phyloP scores from a whole-genome alignment of 2,888 invertebrate species.

The Charanyca ferruginea region DNA sequence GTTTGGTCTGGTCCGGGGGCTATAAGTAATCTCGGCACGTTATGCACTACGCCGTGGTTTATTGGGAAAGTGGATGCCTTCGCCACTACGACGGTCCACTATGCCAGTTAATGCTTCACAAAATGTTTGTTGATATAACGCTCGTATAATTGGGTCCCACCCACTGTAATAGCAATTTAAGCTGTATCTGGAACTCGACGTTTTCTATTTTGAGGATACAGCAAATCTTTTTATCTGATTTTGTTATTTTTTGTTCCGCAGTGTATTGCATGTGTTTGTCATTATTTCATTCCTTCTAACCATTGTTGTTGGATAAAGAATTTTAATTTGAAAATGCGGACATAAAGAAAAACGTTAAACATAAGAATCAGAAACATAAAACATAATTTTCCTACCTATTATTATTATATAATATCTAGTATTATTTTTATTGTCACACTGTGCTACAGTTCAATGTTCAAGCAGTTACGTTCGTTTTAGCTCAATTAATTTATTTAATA shows the following conservation, averaged over 20 bases:
- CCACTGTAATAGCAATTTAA: constrained; percentile 7
- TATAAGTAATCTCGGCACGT: constrained; percentile 88
- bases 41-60: constrained; percentile 85
- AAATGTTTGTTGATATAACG: constrained; percentile 67
- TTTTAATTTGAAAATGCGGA: constrained; percentile 27
- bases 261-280: constrained; percentile 18
- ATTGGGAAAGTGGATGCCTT: constrained; percentile 84
- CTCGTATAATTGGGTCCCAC: constrained; percentile 51
- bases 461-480: constrained; percentile 81
- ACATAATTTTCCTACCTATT: not conserved
- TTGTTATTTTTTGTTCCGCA: constrained; percentile 10
- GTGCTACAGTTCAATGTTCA: constrained; percentile 75
- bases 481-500: constrained; percentile 89
- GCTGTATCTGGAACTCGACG: constrained; percentile 22
- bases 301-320: constrained; percentile 33
- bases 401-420: too few species aligned
- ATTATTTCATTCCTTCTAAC: constrained; percentile 29
- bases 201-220: constrained; percentile 20
- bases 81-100: constrained; percentile 57
- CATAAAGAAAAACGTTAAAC: constrained; percentile 5
- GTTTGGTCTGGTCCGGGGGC: constrained; percentile 84
- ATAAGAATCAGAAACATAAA: not conserved
- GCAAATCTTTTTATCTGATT: constrained; percentile 8
- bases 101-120: constrained; percentile 70
- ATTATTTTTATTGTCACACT: constrained; percentile 13